Percentiles rank a stretch among this genome's conserved stretches.
phyloP scores from a whole-genome alignment of 1,140 invertebrate genomes.

The Venustaconcha ellipsiformis region DNA sequence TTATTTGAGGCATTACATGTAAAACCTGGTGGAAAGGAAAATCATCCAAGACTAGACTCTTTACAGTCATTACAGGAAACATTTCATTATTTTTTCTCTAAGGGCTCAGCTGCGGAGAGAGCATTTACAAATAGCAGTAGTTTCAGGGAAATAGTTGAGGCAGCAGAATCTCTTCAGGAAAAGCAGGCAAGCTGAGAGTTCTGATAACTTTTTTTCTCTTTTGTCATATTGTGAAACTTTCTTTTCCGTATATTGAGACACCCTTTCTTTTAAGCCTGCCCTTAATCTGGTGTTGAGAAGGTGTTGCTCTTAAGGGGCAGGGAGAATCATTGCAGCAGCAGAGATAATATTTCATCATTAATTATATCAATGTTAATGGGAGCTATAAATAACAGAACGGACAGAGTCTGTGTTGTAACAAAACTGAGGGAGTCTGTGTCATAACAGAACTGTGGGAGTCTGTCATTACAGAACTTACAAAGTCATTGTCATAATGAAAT shows the following conservation, averaged over 20 bases:
- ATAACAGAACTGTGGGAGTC: too few species aligned
- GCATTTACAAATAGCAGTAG: constrained; percentile 48
- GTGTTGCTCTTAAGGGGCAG: neutral
- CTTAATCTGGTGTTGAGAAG: neutral
- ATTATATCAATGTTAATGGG: neutral
- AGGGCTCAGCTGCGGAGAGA: constrained; percentile 70
- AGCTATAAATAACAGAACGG: too few species aligned
- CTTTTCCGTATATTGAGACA: too few species aligned
- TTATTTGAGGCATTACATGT: constrained; percentile 61
- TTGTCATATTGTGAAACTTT: neutral
- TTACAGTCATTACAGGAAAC: constrained; percentile 66
- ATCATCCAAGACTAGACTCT: constrained; percentile 60
- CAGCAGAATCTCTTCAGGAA: constrained; percentile 55
- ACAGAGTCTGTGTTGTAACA: too few species aligned
- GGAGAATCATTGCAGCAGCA: neutral
- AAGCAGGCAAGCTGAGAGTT: constrained; percentile 42
- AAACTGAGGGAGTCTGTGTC: too few species aligned
- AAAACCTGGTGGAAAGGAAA: constrained; percentile 46
- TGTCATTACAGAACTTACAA: too few species aligned
- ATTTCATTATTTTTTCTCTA: constrained; percentile 69
- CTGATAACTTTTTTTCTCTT: neutral
- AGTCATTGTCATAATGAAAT: too few species aligned
- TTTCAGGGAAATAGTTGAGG: constrained; percentile 62
- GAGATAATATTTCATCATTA: neutral
- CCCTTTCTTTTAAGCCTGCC: neutral